Conservation (phyloP, 2,113 vertebrate species). For the Isurus oxyrinchus region DNA sequence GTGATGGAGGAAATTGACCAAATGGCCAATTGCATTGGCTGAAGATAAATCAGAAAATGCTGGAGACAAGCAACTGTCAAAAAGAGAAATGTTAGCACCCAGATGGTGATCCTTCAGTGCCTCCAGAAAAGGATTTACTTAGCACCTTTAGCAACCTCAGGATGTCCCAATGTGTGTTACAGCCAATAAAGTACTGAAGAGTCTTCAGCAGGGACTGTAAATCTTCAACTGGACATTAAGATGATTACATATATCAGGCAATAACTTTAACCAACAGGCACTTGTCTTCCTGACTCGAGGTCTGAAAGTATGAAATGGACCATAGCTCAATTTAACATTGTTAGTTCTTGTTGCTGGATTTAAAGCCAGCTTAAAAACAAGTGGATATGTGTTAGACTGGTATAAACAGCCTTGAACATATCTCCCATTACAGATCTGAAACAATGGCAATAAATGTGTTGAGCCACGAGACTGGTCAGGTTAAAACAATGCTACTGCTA, state of each 20-base stretch:
- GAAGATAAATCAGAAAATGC: neutral
- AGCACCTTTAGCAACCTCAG: neutral
- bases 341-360: neutral
- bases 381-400: neutral
- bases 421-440: neutral
- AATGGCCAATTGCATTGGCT: neutral
- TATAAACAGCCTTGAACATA: neutral
- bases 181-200: neutral
- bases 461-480: neutral
- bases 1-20: neutral
- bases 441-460: neutral
- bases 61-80: neutral
- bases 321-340: neutral
- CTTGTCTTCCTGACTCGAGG: neutral
- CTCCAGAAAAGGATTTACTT: neutral
- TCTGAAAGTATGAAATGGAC: neutral
- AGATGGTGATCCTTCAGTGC: neutral
- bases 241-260: neutral
- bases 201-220: neutral
- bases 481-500: neutral
- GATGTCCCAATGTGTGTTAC: neutral
- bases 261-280: neutral
- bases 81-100: neutral
- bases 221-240: neutral
- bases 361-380: neutral